A percentile compares a stretch with the other conserved stretches of the same genome.
phyloP scores from a whole-genome alignment of 2,797 vertebrate species.

The Macrochelys suwanniensis region DNA sequence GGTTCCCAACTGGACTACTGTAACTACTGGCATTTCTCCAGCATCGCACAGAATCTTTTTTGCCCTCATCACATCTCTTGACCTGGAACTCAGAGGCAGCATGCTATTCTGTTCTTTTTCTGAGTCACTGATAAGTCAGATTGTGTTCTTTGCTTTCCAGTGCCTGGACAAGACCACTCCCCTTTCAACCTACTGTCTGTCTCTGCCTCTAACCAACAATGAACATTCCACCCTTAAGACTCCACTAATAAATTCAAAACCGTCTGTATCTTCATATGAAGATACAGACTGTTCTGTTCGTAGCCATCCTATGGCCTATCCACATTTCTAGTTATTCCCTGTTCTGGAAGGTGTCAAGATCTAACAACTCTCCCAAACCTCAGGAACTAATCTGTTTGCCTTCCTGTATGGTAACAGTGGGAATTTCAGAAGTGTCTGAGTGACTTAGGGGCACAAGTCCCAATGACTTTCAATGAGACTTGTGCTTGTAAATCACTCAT shows the following conservation, averaged over 20 bases:
- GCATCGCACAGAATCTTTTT: neutral
- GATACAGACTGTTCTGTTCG: neutral
- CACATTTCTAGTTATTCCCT: accelerated
- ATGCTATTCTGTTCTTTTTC: neutral
- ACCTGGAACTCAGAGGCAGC: neutral
- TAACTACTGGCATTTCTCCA: neutral
- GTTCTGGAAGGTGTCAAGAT: conserved; percentile 1
- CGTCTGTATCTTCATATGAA: neutral
- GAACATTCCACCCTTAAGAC: neutral
- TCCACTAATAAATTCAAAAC: neutral
- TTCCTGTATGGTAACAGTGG: neutral
- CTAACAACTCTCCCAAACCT: neutral
- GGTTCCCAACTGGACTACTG: neutral
- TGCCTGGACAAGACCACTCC: accelerated
- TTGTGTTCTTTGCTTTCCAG: neutral
- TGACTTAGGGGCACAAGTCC: neutral
- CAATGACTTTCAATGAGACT: neutral
- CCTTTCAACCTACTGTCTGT: neutral
- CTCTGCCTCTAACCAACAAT: neutral
- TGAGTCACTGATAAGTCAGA: neutral
- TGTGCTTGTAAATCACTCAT: neutral
- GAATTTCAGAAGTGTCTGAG: neutral
- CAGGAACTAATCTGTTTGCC: neutral
- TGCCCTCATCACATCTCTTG: neutral
- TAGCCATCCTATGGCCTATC: neutral